Evolutionary conservation across 2,888 invertebrate genomes (phyloP).

Genomic region (Tanytarsus gracilentus): DNA sequence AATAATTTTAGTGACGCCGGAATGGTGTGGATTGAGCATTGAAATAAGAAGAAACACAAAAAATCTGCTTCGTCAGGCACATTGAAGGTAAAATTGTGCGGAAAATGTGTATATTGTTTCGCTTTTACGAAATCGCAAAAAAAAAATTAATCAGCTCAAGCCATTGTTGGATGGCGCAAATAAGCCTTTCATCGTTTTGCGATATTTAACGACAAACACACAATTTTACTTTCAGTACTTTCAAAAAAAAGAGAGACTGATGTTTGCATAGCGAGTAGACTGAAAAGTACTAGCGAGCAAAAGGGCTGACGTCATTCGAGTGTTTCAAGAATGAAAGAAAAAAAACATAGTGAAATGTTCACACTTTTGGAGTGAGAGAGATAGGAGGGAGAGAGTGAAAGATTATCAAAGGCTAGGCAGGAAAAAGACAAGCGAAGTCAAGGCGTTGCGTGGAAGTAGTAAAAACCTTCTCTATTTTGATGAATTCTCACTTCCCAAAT

Average conservation of each 20-base stretch:
- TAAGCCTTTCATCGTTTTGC: slow-evolving; percentile 1
- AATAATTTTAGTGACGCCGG: no score
- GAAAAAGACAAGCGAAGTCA: no score
- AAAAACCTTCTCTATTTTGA: no score
- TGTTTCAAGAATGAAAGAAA: no score
- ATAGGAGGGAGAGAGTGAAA: no score
- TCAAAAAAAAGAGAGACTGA: neutral
- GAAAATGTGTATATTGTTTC: slow-evolving; percentile 12
- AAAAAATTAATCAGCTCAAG: slow-evolving; percentile 7
- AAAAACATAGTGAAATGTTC: slow-evolving; percentile 6
- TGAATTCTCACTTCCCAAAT: neutral
- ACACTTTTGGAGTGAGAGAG: no score
- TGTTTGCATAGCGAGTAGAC: neutral
- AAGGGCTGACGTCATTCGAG: neutral
- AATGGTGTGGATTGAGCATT: no score
- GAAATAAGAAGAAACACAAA: neutral
- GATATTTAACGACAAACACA: neutral
- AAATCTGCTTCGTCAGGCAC: neutral
- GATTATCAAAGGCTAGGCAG: no score
- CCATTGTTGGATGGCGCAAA: no score
- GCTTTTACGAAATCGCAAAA: slow-evolving; percentile 1
- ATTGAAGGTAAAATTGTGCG: slow-evolving; percentile 1
- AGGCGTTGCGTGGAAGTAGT: no score
- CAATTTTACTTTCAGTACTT: neutral
- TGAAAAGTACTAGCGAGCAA: neutral